Evolutionary conservation across 2,113 vertebrate genomes (phyloP).

Genomic region (Phasianus colchicus): DNA sequence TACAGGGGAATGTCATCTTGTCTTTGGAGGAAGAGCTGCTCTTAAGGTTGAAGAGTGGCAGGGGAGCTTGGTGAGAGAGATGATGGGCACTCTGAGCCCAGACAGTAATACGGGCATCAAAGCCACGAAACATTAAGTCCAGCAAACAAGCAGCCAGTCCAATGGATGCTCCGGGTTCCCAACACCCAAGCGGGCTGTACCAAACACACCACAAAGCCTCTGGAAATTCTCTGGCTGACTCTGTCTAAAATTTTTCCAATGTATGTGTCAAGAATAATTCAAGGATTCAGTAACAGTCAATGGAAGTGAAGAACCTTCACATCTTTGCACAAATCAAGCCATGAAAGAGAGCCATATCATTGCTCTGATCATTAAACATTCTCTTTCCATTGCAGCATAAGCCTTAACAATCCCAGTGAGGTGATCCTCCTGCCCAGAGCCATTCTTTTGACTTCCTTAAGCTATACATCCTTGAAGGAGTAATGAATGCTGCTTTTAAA

Average conservation of each 20-base stretch:
- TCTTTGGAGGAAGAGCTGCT: not conserved
- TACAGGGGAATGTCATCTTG: not conserved
- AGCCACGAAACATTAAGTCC: not conserved
- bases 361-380: not conserved
- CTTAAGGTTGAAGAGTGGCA: not conserved
- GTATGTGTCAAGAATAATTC: not conserved
- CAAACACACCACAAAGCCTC: fast-evolving
- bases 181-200: not conserved
- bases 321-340: not conserved
- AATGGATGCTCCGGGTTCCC: not conserved
- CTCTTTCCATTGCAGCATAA: not conserved
- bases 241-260: not conserved
- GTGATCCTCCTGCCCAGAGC: not conserved
- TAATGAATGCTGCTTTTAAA: not conserved
- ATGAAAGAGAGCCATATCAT: not conserved
- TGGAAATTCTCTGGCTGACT: not conserved
- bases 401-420: not conserved
- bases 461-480: not conserved
- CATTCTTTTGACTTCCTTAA: not conserved
- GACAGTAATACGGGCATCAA: not conserved
- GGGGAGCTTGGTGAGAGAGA: not conserved
- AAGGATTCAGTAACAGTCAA: not conserved
- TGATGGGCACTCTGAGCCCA: not conserved
- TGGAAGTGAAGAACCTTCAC: not conserved
- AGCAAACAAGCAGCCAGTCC: not conserved